Evolutionary conservation across 2,797 vertebrate species (phyloP), one percentile per base, ranked within the genome.

Genomic region (Bovichtus diacanthus): DNA sequence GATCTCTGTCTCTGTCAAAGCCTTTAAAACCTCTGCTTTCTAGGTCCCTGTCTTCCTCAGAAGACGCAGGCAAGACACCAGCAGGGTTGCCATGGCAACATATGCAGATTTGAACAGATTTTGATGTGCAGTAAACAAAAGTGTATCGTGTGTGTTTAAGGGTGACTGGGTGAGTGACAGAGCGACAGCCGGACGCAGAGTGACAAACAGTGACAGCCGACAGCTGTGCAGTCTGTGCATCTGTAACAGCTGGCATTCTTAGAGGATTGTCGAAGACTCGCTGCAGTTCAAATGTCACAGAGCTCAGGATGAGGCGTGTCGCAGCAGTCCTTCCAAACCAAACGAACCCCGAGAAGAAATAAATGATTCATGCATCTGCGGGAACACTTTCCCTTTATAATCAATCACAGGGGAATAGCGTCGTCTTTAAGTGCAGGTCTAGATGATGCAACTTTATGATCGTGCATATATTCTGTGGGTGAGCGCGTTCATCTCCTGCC

Each of bases 21-120:
- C 44, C 50, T 21, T 27, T 8, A 75, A 70, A 84, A 55, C 70
- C 53, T 67, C 49, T 76, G 75, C 60, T 85, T 63, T 83, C 83
- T 44, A 63, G 65, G 61, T 72, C 71, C 46, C 50, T 63, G 61
- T 69, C 71, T 67, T 38, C 78, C 74, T 80, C 43, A 70, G 64
- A 84, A 51, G 74, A 72, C 67, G 39, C 63, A 60, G 58, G 43
- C 46, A 63, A 83, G 77, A 70, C 68, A 73, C 44, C 60, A 43
- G 49, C 27, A 5, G 1, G 46, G 89, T 90, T 84, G 29, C 71
- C 68, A 74, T 85, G 67, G 79, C 63, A 82, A 89, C 87, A n/a
- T 16, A 72, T 70, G 51, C 71, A 54, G 60, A 69, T 64, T 75
- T 77, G 23, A 67, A 51, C 62, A 55, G 25, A 23, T 75, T 75